phyloP scores from a whole-genome alignment of 2,113 vertebrate species.

The Sakesphorus luctuosus region DNA sequence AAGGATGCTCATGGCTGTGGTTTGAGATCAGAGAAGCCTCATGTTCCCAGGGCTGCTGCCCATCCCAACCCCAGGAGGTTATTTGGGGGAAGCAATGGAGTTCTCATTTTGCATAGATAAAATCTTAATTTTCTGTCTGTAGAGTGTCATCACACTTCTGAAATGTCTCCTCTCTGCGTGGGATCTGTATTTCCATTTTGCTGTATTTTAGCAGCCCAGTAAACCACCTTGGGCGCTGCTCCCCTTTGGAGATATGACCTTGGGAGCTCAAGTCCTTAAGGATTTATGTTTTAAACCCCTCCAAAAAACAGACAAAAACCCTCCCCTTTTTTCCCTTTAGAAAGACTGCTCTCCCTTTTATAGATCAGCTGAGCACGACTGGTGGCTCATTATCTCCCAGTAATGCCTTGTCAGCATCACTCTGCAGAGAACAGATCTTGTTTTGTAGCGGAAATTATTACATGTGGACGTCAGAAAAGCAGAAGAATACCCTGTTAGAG shows the following conservation, averaged over 20 bases:
- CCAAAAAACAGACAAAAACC: background rate
- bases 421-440: background rate
- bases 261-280: background rate
- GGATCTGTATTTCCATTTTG: background rate
- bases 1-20: background rate
- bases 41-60: background rate
- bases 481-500: background rate
- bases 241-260: background rate
- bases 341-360: background rate
- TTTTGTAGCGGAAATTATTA: constrained; percentile 11
- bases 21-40: background rate
- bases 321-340: background rate
- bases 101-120: background rate
- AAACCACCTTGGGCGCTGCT: background rate
- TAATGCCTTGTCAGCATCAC: constrained; percentile 54
- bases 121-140: background rate
- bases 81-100: background rate
- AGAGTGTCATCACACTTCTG: background rate
- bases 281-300: background rate
- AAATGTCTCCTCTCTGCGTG: background rate
- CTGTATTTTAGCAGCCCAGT: background rate
- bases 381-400: constrained; percentile 43
- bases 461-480: background rate
- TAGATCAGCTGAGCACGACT: background rate
- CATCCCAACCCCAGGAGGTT: background rate